Conservation (phyloP, 2,797 vertebrate species). For the Myripristis jacobus region DNA sequence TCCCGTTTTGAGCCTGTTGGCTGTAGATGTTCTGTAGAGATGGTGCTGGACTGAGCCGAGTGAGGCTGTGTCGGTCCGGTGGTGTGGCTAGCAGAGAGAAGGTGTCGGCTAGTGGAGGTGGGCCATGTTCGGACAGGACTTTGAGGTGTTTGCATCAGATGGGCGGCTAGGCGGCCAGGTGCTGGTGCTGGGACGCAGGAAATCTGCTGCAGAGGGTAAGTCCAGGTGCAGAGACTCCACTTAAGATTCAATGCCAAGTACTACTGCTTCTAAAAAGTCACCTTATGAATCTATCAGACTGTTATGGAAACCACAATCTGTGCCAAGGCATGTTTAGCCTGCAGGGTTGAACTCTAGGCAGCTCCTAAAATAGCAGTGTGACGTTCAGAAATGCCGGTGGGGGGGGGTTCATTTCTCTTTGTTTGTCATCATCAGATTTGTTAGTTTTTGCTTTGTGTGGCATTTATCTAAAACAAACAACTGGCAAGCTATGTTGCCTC, state of each 20-base stretch:
- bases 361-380: conserved; percentile 22
- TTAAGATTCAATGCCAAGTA: conserved; percentile 9
- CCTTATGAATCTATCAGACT: conserved; percentile 21
- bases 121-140: conserved; percentile 71
- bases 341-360: conserved; percentile 35
- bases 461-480: conserved; percentile 76
- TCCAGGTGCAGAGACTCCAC: conserved; percentile 21
- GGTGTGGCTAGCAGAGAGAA: conserved; percentile 40
- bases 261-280: conserved; percentile 29
- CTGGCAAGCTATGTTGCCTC: conserved; percentile 63
- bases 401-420: conserved; percentile 46
- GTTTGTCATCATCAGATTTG: conserved; percentile 58
- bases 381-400: conserved; percentile 24
- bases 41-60: conserved; percentile 22
- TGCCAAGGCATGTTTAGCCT: conserved; percentile 16
- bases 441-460: conserved; percentile 66
- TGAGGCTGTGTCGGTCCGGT: conserved; percentile 18
- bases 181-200: conserved; percentile 59
- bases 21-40: conserved; percentile 17
- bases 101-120: conserved; percentile 59
- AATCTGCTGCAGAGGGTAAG: conserved; percentile 68
- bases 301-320: conserved; percentile 15
- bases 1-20: background rate
- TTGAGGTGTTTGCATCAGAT: conserved; percentile 73
- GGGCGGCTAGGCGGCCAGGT: conserved; percentile 65